Percentiles rank a stretch among this genome's conserved stretches.
Evolutionary conservation across 2,113 vertebrate genomes (phyloP).

Genomic region (Gymnarchus niloticus): DNA sequence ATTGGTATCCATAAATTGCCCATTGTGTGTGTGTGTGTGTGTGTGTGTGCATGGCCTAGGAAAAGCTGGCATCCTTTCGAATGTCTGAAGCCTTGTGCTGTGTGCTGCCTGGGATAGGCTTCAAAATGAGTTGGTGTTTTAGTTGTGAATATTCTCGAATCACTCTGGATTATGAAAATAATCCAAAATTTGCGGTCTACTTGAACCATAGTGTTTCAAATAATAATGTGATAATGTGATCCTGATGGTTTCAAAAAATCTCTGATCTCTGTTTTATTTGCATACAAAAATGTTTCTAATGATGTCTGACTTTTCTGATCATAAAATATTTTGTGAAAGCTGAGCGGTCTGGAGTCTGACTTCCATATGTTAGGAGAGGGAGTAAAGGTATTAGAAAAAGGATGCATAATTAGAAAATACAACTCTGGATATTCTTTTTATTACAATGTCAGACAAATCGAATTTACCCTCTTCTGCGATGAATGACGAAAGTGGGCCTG

Average conservation of each 20-base stretch:
- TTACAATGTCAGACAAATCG: constrained; percentile 67
- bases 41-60: too few relatives aligned
- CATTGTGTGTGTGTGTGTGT: too few relatives aligned
- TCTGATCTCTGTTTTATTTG: background rate
- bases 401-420: constrained; percentile 61
- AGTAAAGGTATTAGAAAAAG: constrained; percentile 42
- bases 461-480: constrained; percentile 49
- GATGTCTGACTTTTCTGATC: constrained; percentile 54
- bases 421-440: constrained; percentile 66
- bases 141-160: too few relatives aligned
- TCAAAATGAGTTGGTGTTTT: too few relatives aligned
- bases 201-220: too few relatives aligned
- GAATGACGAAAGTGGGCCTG: constrained; percentile 47
- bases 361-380: constrained; percentile 32
- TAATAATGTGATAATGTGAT: too few relatives aligned
- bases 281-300: constrained; percentile 43
- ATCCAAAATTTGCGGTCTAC: too few relatives aligned
- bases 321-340: constrained; percentile 34
- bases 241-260: background rate
- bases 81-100: too few relatives aligned
- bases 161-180: background rate
- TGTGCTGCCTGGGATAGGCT: background rate
- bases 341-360: constrained; percentile 38
- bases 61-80: background rate
- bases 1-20: background rate